These are phyloP conservation scores for Anableps anableps DNA, from an alignment of 2,797 vertebrate species.

Conservation along the genomic window DNA sequence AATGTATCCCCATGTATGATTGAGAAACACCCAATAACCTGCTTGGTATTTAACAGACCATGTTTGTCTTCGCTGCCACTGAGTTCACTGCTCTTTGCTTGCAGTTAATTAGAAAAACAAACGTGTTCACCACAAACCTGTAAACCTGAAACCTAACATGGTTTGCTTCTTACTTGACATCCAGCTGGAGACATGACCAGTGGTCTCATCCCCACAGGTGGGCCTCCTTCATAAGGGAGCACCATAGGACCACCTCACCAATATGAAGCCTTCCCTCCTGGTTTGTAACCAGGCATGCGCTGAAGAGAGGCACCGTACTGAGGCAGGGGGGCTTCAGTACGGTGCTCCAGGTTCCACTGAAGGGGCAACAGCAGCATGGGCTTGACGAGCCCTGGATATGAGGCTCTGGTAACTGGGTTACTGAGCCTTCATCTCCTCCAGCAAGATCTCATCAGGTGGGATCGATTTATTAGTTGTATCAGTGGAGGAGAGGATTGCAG, in stretches of 20 bases:
- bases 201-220: constrained; percentile 97
- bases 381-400: constrained; percentile 89
- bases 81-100: constrained; percentile 79
- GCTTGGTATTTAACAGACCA: constrained; percentile 23
- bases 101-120: constrained; percentile 84
- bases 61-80: too few relatives aligned
- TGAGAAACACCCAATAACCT: constrained; percentile 81
- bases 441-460: constrained; percentile 99
- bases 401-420: constrained; percentile 95
- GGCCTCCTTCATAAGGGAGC: constrained; percentile 94
- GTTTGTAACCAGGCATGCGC: constrained; percentile 95
- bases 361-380: constrained; percentile 83
- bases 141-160: constrained; percentile 99
- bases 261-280: constrained; percentile 94
- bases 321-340: too few relatives aligned
- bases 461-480: constrained; percentile 99
- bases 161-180: constrained; percentile 92
- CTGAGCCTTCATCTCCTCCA: constrained; percentile 97
- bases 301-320: constrained; percentile 92
- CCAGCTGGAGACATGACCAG: constrained; percentile 97
- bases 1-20: constrained; percentile 90
- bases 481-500: constrained; percentile 94
- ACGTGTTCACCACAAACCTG: too few relatives aligned
- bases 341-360: too few relatives aligned
- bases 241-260: constrained; percentile 97